A percentile compares a stretch with the other conserved stretches of the same genome.
Conservation (phyloP, 2,113 vertebrate genomes). For the Tinamus guttatus region DNA sequence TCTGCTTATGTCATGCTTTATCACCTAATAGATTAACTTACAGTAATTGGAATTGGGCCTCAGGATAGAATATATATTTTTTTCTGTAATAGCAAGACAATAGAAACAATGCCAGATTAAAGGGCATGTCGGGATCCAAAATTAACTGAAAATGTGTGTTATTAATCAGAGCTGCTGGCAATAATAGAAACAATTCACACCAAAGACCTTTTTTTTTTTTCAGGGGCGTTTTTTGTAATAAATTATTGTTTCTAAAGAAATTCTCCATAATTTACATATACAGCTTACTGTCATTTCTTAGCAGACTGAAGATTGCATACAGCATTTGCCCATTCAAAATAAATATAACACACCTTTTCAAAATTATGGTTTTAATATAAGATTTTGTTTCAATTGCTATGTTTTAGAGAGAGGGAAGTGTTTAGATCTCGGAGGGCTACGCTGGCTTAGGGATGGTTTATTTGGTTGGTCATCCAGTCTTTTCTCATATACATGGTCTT, state of each 20-base stretch:
- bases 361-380: not conserved
- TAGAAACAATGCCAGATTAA: conserved; percentile 62
- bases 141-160: conserved; percentile 71
- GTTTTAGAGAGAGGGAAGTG: not conserved
- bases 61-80: conserved; percentile 37
- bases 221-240: conserved; percentile 11
- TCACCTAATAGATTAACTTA: conserved; percentile 50
- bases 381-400: not conserved
- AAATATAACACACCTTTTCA: not conserved
- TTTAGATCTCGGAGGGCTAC: accelerated
- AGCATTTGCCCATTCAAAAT: not conserved
- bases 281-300: conserved; percentile 29
- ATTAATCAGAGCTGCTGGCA: conserved; percentile 67
- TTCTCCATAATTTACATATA: conserved; percentile 54
- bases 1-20: conserved; percentile 1
- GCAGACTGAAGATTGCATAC: conserved; percentile 3
- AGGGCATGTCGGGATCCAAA: conserved; percentile 53
- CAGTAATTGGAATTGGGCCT: conserved; percentile 56
- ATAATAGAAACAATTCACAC: conserved; percentile 72
- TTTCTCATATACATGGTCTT: accelerated
- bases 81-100: conserved; percentile 60
- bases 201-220: conserved; percentile 37
- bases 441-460: not conserved
- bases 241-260: conserved; percentile 69
- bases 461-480: accelerated